These are phyloP conservation scores for Lysandra bellargus DNA, from an alignment of 2,888 invertebrate genomes.

Conservation along the genomic window DNA sequence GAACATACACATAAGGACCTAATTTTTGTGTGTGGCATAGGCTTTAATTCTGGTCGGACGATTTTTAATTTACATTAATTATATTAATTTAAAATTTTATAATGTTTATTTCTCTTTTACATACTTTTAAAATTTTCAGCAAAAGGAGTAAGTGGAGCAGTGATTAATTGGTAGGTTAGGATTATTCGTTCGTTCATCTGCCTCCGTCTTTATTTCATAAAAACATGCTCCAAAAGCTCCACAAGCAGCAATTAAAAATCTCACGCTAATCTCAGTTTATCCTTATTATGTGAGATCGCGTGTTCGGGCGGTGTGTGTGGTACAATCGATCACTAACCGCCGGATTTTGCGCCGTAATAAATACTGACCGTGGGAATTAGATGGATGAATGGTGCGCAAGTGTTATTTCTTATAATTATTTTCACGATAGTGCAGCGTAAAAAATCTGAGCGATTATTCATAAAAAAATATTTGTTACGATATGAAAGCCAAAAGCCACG, in stretches of 20 bases:
- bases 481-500: no score
- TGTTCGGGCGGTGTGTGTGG: slow-evolving; percentile 38
- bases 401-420: slow-evolving; percentile 56
- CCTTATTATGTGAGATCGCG: slow-evolving; percentile 9
- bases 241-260: not conserved
- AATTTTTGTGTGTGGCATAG: no score
- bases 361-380: slow-evolving; percentile 52
- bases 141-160: no score
- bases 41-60: no score
- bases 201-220: not conserved
- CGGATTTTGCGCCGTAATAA: slow-evolving; percentile 57
- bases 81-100: no score
- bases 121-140: no score
- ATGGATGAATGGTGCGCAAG: slow-evolving; percentile 51
- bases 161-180: no score
- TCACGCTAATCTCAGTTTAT: slow-evolving; percentile 14
- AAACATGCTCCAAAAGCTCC: not conserved
- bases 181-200: not conserved
- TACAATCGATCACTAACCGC: slow-evolving; percentile 60
- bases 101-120: no score
- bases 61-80: no score
- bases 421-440: slow-evolving; percentile 36
- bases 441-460: not conserved
- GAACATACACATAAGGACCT: no score
- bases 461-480: no score